A percentile compares a stretch with the other conserved stretches of the same genome.
phyloP scores from a whole-genome alignment of 2,888 invertebrate species.

The Dolichopus griseipennis region DNA sequence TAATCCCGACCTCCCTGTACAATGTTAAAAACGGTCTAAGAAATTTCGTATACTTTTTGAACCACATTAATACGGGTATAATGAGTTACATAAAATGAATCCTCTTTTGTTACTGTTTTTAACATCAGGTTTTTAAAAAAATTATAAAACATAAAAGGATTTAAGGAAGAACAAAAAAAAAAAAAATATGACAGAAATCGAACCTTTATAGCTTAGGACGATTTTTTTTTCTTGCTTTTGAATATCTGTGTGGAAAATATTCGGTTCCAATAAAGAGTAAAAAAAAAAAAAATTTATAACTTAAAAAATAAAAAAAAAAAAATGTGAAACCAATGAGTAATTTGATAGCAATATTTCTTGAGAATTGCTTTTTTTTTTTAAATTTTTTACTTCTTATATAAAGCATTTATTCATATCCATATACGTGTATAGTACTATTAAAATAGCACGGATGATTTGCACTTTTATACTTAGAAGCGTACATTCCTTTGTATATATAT shows the following conservation, averaged over 20 bases:
- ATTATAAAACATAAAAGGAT: neutral
- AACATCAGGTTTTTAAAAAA: neutral
- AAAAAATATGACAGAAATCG: neutral
- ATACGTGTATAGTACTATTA: neutral
- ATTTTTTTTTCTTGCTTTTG: neutral
- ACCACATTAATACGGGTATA: too few species aligned
- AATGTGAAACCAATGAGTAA: neutral
- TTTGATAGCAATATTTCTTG: conserved; percentile 1
- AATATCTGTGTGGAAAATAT: neutral
- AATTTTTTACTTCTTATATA: neutral
- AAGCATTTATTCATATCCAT: neutral
- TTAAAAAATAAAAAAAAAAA: neutral
- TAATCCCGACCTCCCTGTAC: too few species aligned
- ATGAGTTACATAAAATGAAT: too few species aligned
- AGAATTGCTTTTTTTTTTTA: neutral
- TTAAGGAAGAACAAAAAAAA: neutral
- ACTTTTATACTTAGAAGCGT: too few species aligned
- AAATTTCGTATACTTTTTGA: too few species aligned
- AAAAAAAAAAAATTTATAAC: neutral
- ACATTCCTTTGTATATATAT: too few species aligned
- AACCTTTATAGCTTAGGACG: neutral
- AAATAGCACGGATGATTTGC: too few species aligned
- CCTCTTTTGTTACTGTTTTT: too few species aligned
- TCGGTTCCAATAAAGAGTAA: neutral
- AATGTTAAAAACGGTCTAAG: too few species aligned